Conservation (phyloP, 2,113 vertebrate genomes). For the Antechinus stuartii region DNA sequence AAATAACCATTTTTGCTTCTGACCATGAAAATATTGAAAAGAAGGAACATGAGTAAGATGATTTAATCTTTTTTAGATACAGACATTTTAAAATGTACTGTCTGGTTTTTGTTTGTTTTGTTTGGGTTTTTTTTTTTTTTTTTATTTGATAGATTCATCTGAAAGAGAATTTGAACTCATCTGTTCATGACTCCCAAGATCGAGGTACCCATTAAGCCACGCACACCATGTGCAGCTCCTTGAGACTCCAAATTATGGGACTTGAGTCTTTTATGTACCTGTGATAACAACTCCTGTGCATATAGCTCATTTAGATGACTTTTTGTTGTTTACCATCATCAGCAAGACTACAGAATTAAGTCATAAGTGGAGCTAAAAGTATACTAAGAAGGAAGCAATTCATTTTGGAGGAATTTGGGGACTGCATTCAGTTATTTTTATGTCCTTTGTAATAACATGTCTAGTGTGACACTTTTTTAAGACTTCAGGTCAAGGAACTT, state of each 20-base stretch:
- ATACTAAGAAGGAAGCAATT: not conserved
- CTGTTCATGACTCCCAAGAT: not conserved
- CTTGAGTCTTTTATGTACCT: not conserved
- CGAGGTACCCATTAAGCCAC: not conserved
- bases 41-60: no score
- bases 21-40: no score
- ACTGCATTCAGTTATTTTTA: conserved; percentile 4
- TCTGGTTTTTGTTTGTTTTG: no score
- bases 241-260: not conserved
- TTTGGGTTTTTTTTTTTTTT: no score
- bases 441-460: not conserved
- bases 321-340: not conserved
- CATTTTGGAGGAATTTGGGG: not conserved
- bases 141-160: not conserved
- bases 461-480: not conserved
- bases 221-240: not conserved
- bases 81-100: no score
- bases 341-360: not conserved
- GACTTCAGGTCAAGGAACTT: not conserved
- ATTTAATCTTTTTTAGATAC: no score
- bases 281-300: not conserved
- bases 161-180: not conserved
- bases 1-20: not conserved
- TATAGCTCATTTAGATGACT: not conserved
- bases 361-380: not conserved